These are phyloP conservation scores for Trissolcus japonicus DNA, from an alignment of 2,888 invertebrate species.

Conservation along the genomic window DNA sequence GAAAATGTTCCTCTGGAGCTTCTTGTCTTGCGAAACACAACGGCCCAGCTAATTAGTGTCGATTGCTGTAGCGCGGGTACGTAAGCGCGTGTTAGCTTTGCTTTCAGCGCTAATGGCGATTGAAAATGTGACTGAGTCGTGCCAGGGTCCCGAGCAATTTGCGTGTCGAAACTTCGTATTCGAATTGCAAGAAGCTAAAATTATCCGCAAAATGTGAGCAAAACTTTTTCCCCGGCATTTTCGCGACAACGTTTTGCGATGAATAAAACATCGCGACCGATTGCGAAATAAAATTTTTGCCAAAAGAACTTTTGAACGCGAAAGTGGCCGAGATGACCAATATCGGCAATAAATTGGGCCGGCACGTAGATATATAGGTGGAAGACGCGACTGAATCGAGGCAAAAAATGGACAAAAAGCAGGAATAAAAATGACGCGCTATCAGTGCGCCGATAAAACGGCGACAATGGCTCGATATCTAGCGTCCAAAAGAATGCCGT, in stretches of 20 bases:
- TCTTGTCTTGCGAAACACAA: slow-evolving; percentile 39
- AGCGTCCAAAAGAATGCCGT: slow-evolving; percentile 37
- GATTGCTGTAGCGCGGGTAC: slow-evolving; percentile 28
- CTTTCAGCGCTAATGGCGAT: slow-evolving; percentile 51
- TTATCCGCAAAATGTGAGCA: too few species aligned
- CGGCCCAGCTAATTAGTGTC: slow-evolving; percentile 45
- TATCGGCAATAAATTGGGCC: background rate
- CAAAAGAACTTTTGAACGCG: background rate
- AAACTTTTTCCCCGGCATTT: too few species aligned
- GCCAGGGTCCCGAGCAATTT: background rate
- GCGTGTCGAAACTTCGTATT: too few species aligned
- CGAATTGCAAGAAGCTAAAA: too few species aligned
- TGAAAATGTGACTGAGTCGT: slow-evolving; percentile 31
- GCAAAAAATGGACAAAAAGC: slow-evolving; percentile 7
- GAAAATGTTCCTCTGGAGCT: slow-evolving; percentile 34
- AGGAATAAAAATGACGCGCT: slow-evolving; percentile 40
- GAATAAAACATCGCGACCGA: too few species aligned
- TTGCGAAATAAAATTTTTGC: too few species aligned
- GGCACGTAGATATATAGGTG: background rate
- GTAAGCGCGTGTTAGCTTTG: slow-evolving; percentile 51
- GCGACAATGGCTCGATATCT: slow-evolving; percentile 45
- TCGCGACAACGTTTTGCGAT: too few species aligned
- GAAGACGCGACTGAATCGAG: background rate
- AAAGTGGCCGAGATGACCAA: slow-evolving; percentile 2
- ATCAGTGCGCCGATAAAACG: slow-evolving; percentile 42